phyloP scores from a whole-genome alignment of 2,797 vertebrate genomes.

The Pipistrellus kuhlii region DNA sequence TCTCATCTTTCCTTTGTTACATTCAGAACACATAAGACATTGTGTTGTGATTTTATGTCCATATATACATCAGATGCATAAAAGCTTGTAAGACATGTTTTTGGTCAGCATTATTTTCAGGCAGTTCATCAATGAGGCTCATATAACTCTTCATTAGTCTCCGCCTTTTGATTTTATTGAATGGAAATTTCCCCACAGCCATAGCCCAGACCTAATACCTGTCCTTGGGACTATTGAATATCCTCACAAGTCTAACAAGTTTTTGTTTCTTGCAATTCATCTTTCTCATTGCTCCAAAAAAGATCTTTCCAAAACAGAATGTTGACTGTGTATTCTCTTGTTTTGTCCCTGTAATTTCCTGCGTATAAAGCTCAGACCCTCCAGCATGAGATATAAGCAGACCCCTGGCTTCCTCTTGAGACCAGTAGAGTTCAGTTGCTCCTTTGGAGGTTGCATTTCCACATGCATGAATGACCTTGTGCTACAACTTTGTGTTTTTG shows the following conservation, averaged over 20 bases:
- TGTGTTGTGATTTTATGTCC: not conserved
- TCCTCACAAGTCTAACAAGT: not conserved
- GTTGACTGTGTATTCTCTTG: not conserved
- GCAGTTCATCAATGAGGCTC: not conserved
- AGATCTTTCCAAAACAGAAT: not conserved
- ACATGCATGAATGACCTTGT: fast-evolving
- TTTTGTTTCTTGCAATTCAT: not conserved
- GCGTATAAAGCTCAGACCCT: not conserved
- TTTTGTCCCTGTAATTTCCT: not conserved
- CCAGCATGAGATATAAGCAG: not conserved
- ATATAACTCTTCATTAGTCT: not conserved
- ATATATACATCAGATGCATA: not conserved
- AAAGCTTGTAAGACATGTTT: not conserved
- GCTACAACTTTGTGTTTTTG: not conserved
- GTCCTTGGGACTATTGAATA: not conserved
- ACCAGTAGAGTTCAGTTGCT: fast-evolving
- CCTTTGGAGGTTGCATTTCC: not conserved
- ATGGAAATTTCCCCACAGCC: not conserved
- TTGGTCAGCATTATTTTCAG: not conserved
- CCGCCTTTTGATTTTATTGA: not conserved
- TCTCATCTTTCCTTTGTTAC: not conserved
- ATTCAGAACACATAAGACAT: not conserved
- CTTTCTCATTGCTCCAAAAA: not conserved
- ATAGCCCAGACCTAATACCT: not conserved
- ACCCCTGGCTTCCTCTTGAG: not conserved